Evolutionary conservation across 2,888 invertebrate genomes (phyloP).

Genomic region (Apodemia zela): DNA sequence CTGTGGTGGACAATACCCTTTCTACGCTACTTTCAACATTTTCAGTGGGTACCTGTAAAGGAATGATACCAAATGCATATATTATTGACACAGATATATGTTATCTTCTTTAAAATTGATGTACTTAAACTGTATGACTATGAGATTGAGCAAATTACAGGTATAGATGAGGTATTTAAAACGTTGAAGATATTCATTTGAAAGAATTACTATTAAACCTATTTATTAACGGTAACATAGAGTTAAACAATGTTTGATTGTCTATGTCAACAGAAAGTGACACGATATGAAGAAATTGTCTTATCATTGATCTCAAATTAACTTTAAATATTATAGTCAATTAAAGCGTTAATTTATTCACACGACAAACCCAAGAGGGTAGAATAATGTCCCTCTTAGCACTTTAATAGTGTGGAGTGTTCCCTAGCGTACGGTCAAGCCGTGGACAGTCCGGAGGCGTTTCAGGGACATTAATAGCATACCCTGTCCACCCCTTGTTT

Average conservation of each 20-base stretch:
- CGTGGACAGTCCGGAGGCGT: slow-evolving; percentile 66
- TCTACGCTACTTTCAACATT: no score
- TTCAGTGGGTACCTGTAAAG: not conserved
- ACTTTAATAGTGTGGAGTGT: slow-evolving; percentile 69
- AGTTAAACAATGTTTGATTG: no score
- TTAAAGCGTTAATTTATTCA: slow-evolving; percentile 75
- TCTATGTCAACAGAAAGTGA: no score
- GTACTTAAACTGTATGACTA: no score
- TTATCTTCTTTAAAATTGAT: no score
- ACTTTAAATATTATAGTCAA: slow-evolving; percentile 44
- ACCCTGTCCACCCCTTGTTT: slow-evolving; percentile 67
- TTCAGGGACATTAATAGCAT: slow-evolving; percentile 57
- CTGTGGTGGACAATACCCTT: no score
- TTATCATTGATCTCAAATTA: not conserved
- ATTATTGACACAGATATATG: not conserved
- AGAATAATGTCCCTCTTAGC: slow-evolving; percentile 75
- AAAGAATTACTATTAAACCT: no score
- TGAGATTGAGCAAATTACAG: no score
- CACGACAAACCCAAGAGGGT: slow-evolving; percentile 67
- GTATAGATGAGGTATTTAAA: no score
- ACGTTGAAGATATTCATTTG: no score
- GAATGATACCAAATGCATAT: not conserved
- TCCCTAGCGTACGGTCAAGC: slow-evolving; percentile 67
- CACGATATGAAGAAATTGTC: no score
- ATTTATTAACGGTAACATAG: no score